Percentiles rank a stretch among this genome's conserved stretches.
phyloP scores from a whole-genome alignment of 2,113 vertebrate species.

The Pimephales promelas region DNA sequence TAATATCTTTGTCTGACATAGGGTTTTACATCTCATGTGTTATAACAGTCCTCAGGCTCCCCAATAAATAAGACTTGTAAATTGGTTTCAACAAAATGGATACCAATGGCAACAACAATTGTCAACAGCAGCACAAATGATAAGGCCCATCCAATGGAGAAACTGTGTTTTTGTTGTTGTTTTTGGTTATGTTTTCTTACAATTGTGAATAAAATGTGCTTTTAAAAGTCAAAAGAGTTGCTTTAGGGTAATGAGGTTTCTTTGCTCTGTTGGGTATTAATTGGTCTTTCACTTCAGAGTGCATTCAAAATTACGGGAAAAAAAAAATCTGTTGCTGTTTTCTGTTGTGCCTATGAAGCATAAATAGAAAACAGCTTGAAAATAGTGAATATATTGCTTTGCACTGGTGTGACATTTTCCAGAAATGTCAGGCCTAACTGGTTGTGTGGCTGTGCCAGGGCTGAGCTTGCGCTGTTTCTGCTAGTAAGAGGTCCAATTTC shows the following conservation, averaged over 20 bases:
- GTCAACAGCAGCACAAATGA: neutral
- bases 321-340: neutral
- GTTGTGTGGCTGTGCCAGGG: constrained; percentile 34
- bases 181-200: constrained; percentile 26
- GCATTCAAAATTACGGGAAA: neutral
- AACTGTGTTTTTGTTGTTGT: neutral
- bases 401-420: neutral
- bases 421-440: neutral
- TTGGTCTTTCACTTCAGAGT: neutral
- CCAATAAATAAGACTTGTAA: neutral
- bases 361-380: neutral
- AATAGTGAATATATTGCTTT: constrained; percentile 4
- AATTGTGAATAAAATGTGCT: neutral
- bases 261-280: neutral
- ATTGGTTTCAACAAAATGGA: neutral
- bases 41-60: neutral
- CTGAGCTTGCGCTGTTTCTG: constrained; percentile 38
- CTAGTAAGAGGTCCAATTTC: constrained; percentile 21
- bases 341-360: neutral
- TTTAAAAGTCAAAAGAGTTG: constrained; percentile 8
- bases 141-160: neutral
- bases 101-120: neutral
- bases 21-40: neutral
- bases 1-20: too few species aligned
- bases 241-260: constrained; percentile 26